Base-by-base conservation (phyloP, 2,113 vertebrate species). In the Gymnobelideus leadbeateri region DNA sequence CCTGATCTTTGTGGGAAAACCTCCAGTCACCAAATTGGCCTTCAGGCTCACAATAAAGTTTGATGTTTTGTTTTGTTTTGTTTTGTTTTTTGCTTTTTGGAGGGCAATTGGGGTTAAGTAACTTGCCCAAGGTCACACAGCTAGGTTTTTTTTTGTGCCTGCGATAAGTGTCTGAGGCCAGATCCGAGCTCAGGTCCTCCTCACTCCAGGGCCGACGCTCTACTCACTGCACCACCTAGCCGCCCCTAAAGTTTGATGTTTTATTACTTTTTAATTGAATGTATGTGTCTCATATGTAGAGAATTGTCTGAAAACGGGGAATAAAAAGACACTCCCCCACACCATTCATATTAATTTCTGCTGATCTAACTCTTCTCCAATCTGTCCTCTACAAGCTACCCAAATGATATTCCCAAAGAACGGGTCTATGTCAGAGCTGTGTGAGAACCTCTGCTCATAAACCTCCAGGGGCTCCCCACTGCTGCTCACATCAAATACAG, bases 301-400 rank as follows among this genome's bases (percentile, higher is more conserved):
- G 25, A 91, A 94, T 24, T 49, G 50, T 55, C 26, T 47, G 53
- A 25, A 90, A 92, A 10, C 10, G 51, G n/a, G 53, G 51, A 49
- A 84, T n/a, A 96, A 91, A 28, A 28, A 3, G 37, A 28, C 90
- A 51, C 26, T 51, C 8, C 21, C 37, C 14, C 31, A 91, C 3
- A 19, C 31, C 54, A 92, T 2, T 94, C 47, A 95, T 57, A 37
- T 94, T 57, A 92, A 46, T 94, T 54, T 84, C n/a, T n/a, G n/a
- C 51, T 96, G 21, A 21, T 84, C 68, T 84, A n/a, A 43, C 19
- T 43, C n/a, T 43, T 23, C 68, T 21, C 37, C 68, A 84, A n/a
- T 23, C 19, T 43, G 6, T 43, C 16, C 4, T 43, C 37, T 8
- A 8, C n/a, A 84, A 84, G 16, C 19, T 84, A 43, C n/a, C 68